These are phyloP conservation scores for Nephrotoma appendiculata DNA, from an alignment of 2,888 invertebrate genomes.

Conservation along the genomic window DNA sequence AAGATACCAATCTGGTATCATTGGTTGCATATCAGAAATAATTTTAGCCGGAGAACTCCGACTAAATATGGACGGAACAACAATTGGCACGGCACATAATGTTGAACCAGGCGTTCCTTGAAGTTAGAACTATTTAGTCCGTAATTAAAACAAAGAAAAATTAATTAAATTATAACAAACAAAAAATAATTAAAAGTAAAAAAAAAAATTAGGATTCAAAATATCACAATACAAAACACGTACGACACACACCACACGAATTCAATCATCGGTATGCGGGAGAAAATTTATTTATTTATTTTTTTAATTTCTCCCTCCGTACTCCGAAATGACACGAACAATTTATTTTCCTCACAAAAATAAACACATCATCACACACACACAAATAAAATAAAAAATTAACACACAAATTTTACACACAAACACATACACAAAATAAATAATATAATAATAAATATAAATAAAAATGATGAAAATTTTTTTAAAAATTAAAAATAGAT, in stretches of 20 bases:
- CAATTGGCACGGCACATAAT: slow-evolving; percentile 31
- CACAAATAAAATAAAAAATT: background rate
- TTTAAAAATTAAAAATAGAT: background rate
- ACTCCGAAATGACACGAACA: background rate
- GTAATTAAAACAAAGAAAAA: background rate
- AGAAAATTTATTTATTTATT: background rate
- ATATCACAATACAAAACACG: background rate
- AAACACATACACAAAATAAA: background rate
- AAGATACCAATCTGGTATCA: slow-evolving; percentile 57
- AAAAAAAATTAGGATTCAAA: background rate
- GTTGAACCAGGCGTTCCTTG: slow-evolving; percentile 33
- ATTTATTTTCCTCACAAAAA: background rate
- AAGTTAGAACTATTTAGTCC: slow-evolving; percentile 16
- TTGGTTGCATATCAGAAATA: slow-evolving; percentile 73
- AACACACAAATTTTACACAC: background rate
- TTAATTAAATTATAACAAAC: background rate
- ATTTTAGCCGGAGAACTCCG: slow-evolving; percentile 66
- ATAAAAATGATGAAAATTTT: background rate
- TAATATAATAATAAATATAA: background rate
- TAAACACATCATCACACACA: background rate
- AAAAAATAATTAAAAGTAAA: background rate
- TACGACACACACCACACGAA: background rate
- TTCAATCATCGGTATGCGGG: background rate
- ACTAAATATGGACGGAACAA: slow-evolving; percentile 42
- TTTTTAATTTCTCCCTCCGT: background rate